These are phyloP conservation scores for Torymus texanus DNA, from an alignment of 2,888 invertebrate genomes.

Conservation along the genomic window DNA sequence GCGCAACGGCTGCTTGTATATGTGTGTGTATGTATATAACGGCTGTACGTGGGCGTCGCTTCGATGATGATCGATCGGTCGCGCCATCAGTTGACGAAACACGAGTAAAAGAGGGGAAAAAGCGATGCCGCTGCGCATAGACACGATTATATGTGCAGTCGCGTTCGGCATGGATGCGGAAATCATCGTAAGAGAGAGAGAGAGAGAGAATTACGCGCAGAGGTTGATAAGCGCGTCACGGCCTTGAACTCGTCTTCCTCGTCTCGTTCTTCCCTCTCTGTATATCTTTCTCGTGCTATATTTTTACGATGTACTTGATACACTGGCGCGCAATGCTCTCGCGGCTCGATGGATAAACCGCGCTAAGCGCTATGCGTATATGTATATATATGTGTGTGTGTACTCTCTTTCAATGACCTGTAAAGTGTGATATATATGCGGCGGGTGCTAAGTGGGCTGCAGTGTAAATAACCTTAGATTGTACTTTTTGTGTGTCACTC, in stretches of 20 bases:
- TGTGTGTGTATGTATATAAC: no score
- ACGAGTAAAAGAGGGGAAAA: no score
- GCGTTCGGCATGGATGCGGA: constrained; percentile 3
- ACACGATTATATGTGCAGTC: not conserved
- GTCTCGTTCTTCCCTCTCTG: no score
- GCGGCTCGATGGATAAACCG: not conserved
- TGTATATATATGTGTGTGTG: no score
- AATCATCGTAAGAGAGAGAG: not conserved
- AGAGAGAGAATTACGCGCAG: not conserved
- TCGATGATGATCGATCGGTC: constrained; percentile 54
- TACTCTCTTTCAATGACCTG: no score
- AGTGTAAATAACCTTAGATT: no score
- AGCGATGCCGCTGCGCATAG: no score
- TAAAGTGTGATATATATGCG: no score
- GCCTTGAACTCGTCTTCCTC: constrained; percentile 33
- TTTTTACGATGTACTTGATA: not conserved
- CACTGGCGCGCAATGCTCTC: not conserved
- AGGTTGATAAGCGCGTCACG: constrained; percentile 21
- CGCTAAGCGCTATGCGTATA: no score
- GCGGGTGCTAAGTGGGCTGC: no score
- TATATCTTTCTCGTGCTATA: no score
- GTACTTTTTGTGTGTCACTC: no score
- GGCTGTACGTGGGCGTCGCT: constrained; percentile 62
- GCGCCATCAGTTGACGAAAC: constrained; percentile 12
- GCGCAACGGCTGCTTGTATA: constrained; percentile 55